A percentile compares a stretch with the other conserved stretches of the same genome.
phyloP scores from a whole-genome alignment of 2,888 invertebrate genomes.

The Aspidiotus rigidus region DNA sequence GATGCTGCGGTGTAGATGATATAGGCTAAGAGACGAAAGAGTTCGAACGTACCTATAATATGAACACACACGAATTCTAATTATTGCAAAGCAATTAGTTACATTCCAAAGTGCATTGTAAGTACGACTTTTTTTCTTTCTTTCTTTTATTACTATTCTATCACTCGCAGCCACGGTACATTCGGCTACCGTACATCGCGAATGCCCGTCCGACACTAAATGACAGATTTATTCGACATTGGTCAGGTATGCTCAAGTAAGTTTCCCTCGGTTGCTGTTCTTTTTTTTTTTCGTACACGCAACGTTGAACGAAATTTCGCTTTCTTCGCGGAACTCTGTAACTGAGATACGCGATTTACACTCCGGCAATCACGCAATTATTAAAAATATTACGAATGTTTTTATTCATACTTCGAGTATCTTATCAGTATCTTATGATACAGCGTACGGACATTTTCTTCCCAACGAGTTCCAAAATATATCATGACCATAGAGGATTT shows the following conservation, averaged over 20 bases:
- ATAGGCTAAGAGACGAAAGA: too few relatives aligned
- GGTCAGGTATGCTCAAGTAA: not conserved
- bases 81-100: slow-evolving; percentile 4
- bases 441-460: too few relatives aligned
- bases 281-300: not conserved
- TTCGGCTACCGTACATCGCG: not conserved
- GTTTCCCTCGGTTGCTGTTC: not conserved
- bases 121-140: not conserved
- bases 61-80: slow-evolving; percentile 3
- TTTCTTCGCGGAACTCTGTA: not conserved
- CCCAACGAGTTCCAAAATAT: too few relatives aligned
- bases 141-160: too few relatives aligned
- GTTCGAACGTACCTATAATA: too few relatives aligned
- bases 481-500: too few relatives aligned
- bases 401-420: too few relatives aligned
- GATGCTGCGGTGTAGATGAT: too few relatives aligned
- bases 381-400: too few relatives aligned
- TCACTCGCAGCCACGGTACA: not conserved
- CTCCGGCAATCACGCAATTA: too few relatives aligned
- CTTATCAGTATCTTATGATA: too few relatives aligned
- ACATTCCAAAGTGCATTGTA: slow-evolving; percentile 2
- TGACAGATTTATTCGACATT: slow-evolving; percentile 4
- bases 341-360: too few relatives aligned
- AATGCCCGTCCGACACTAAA: slow-evolving; percentile 4
- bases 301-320: slow-evolving; percentile 2